A percentile compares a stretch with the other conserved stretches of the same genome.
Conservation (phyloP, 2,113 vertebrate species). For the Lepisosteus oculatus region DNA sequence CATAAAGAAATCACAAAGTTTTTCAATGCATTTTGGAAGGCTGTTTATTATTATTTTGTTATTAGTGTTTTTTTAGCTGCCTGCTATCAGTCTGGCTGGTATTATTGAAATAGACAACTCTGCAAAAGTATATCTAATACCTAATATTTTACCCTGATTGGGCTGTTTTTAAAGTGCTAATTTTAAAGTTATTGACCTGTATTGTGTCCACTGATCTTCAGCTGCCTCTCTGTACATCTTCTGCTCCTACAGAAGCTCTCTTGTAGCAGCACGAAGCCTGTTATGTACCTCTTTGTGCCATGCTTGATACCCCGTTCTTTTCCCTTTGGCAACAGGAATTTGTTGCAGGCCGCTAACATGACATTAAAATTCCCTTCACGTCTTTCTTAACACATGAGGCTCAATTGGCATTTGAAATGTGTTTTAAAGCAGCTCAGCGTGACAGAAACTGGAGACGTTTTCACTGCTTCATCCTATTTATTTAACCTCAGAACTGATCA, state of each 20-base stretch:
- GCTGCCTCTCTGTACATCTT: constrained; percentile 21
- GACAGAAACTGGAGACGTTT: constrained; percentile 21
- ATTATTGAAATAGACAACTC: too few species aligned
- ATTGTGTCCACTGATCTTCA: too few species aligned
- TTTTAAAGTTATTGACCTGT: too few species aligned
- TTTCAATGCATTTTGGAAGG: too few species aligned
- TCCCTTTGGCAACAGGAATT: constrained; percentile 12
- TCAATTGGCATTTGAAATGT: constrained; percentile 15
- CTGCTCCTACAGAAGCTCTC: constrained; percentile 33
- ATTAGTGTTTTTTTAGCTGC: too few species aligned
- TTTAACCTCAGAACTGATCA: constrained; percentile 27
- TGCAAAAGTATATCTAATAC: too few species aligned
- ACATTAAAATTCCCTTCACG: constrained; percentile 37
- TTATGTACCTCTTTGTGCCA: constrained; percentile 38
- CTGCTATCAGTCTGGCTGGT: too few species aligned
- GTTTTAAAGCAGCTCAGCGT: constrained; percentile 27
- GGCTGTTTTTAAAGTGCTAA: too few species aligned
- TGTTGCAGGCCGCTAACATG: constrained; percentile 14
- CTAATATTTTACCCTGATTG: too few species aligned
- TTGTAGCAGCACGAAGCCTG: constrained; percentile 39
- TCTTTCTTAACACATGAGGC: constrained; percentile 11
- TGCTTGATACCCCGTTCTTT: constrained; percentile 26
- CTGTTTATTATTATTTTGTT: too few species aligned
- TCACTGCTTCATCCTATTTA: constrained; percentile 31
- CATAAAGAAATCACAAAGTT: too few species aligned